A percentile compares a stretch with the other conserved stretches of the same genome.
Conservation (phyloP, 2,888 invertebrate genomes). For the Tillus elongatus region DNA sequence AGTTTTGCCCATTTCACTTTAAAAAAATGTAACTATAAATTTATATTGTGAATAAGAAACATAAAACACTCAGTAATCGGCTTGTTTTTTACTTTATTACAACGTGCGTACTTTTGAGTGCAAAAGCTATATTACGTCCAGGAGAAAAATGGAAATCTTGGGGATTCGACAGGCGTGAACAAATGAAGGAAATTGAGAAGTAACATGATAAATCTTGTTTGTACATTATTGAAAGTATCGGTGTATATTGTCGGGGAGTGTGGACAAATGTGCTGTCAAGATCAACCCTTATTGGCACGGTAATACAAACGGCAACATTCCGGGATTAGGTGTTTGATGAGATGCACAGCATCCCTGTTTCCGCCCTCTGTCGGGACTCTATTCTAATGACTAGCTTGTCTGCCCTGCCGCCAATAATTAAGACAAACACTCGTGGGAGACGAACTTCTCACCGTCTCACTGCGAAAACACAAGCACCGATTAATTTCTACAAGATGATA, state of each 20-base stretch:
- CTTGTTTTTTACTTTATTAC: too few species aligned
- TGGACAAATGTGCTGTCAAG: slow-evolving; percentile 42
- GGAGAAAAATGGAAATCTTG: too few species aligned
- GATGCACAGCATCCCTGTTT: slow-evolving; percentile 40
- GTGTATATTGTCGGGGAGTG: slow-evolving; percentile 30
- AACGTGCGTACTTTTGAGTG: too few species aligned
- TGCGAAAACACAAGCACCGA: slow-evolving; percentile 16
- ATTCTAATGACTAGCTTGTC: slow-evolving; percentile 43
- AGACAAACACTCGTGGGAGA: slow-evolving; percentile 43
- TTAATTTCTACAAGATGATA: slow-evolving; percentile 16
- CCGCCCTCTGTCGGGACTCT: slow-evolving; percentile 38
- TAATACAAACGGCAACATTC: slow-evolving; percentile 30
- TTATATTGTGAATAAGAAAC: too few species aligned
- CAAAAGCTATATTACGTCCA: too few species aligned
- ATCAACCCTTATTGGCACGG: slow-evolving; percentile 36
- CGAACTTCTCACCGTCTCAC: slow-evolving; percentile 23
- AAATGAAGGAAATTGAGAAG: too few species aligned
- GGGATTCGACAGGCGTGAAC: too few species aligned
- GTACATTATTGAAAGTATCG: slow-evolving; percentile 32
- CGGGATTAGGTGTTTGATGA: slow-evolving; percentile 40
- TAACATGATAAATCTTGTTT: slow-evolving; percentile 19
- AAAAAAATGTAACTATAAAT: too few species aligned
- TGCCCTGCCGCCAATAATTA: slow-evolving; percentile 41
- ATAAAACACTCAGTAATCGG: too few species aligned
- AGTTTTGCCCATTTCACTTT: too few species aligned